Conservation (phyloP, 2,888 invertebrate genomes). For the Nephrotoma appendiculata region DNA sequence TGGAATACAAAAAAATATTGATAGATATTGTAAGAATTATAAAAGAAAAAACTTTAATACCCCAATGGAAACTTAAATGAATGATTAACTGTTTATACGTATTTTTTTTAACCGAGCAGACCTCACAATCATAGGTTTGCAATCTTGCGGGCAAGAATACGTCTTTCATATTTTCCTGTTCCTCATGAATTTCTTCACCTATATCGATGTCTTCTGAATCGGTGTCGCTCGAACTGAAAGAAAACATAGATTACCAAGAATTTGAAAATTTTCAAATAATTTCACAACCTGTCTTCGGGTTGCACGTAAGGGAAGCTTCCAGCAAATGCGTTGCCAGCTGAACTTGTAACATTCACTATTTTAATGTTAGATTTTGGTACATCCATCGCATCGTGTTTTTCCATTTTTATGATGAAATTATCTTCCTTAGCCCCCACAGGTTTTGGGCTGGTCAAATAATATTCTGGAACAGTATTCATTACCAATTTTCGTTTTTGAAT, state of each 20-base stretch:
- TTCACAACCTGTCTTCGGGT: neutral
- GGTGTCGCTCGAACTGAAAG: neutral
- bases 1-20: neutral
- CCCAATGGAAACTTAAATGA: neutral
- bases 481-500: neutral
- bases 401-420: neutral
- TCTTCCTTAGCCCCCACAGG: neutral
- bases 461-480: neutral
- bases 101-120: neutral
- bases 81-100: neutral
- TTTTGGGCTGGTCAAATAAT: neutral
- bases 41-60: neutral
- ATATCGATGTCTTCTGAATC: neutral
- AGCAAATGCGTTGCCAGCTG: no score
- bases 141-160: neutral
- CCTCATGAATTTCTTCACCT: neutral
- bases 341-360: no score
- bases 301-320: neutral
- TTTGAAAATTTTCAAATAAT: no score
- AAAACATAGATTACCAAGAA: neutral
- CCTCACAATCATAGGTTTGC: no score
- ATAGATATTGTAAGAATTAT: neutral
- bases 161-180: neutral
- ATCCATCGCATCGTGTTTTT: neutral
- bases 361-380: no score